Evolutionary conservation across 2,797 vertebrate genomes (phyloP).

Genomic region (Psittacula echo): DNA sequence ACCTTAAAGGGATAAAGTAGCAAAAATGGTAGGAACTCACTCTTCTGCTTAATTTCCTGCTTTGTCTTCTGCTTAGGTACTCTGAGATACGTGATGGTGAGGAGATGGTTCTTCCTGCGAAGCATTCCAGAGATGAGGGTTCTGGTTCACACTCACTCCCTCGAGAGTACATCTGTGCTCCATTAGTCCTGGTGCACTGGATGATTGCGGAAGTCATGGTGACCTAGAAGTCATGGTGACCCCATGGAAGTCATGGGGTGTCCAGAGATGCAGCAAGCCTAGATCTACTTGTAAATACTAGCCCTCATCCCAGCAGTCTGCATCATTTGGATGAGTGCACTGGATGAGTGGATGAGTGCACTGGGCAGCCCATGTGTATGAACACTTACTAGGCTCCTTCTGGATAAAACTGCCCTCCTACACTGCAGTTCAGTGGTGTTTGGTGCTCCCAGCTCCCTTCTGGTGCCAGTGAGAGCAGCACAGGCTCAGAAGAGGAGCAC

Average conservation of each 20-base stretch:
- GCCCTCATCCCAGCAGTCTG: not conserved
- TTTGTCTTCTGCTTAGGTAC: conserved; percentile 23
- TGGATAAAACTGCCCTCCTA: not conserved
- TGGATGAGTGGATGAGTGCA: not conserved
- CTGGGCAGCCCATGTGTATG: rapidly evolving
- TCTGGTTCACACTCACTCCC: conserved; percentile 21
- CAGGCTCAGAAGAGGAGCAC: not conserved
- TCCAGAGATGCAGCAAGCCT: not conserved
- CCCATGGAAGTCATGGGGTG: not conserved
- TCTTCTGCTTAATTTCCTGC: not conserved
- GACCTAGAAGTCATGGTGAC: conserved; percentile 3
- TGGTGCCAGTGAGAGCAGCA: not conserved
- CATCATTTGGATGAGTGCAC: not conserved
- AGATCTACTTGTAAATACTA: not conserved
- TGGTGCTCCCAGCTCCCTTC: not conserved
- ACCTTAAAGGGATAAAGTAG: not conserved
- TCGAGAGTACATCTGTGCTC: conserved; percentile 46
- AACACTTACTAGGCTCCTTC: not conserved
- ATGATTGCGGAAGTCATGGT: conserved; percentile 8
- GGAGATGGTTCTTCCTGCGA: conserved; percentile 46
- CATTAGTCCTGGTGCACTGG: conserved; percentile 9
- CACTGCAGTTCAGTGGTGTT: not conserved
- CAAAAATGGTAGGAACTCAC: not conserved
- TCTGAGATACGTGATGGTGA: conserved; percentile 34
- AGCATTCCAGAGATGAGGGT: not conserved